Evolutionary conservation across 2,888 invertebrate species (phyloP).

Genomic region (Chelonus formosanus): DNA sequence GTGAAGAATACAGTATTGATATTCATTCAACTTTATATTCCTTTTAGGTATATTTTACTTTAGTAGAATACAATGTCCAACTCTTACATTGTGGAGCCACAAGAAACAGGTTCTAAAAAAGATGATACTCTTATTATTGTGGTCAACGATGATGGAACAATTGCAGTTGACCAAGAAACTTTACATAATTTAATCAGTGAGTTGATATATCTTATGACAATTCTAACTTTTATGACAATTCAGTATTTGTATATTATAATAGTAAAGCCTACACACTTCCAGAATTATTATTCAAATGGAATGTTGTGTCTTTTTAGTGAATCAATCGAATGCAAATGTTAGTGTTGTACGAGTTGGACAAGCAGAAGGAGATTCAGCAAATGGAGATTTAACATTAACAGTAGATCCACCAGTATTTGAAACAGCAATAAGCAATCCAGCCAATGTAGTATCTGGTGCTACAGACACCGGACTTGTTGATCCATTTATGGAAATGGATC

Average conservation of each 20-base stretch:
- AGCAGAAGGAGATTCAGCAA: constrained; percentile 52
- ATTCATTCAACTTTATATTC: not conserved
- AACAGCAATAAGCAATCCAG: constrained; percentile 35
- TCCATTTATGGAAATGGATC: constrained; percentile 67
- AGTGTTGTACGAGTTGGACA: constrained; percentile 62
- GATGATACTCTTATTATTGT: constrained; percentile 83
- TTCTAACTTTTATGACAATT: too few relatives aligned
- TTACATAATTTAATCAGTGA: constrained; percentile 83
- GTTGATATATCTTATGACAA: constrained; percentile 48
- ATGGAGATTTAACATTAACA: constrained; percentile 58
- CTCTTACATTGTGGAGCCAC: constrained; percentile 58
- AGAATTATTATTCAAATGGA: too few relatives aligned
- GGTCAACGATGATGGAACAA: constrained; percentile 85
- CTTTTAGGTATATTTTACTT: constrained; percentile 26
- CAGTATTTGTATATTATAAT: too few relatives aligned
- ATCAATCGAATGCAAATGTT: constrained; percentile 60
- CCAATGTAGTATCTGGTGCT: constrained; percentile 16
- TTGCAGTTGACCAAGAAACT: constrained; percentile 83
- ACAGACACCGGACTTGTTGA: constrained; percentile 57
- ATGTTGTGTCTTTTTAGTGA: constrained; percentile 47
- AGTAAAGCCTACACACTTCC: too few relatives aligned
- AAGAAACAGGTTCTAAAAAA: constrained; percentile 54
- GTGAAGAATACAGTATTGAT: not conserved
- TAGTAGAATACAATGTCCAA: constrained; percentile 56
- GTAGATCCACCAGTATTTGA: constrained; percentile 58